Evolutionary conservation across 53 echinoderm and acorn worm species (phyloP), one percentile per base, ranked within the genome.

Genomic region (Temnopleurus reevesii): DNA sequence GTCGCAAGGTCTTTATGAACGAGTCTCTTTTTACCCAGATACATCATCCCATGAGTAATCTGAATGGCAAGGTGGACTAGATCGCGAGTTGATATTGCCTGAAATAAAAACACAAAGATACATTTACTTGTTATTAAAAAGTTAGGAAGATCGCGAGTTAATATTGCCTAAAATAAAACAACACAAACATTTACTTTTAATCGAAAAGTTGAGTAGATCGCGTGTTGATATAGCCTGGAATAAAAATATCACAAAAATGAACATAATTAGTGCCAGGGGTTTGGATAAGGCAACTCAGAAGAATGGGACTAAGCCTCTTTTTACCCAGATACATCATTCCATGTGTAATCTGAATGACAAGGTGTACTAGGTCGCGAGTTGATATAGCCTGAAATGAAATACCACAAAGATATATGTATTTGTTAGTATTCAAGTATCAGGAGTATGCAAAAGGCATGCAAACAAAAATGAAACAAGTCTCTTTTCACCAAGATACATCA

Each of bases 261-360:
- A 12, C 15, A 12, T 49, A n/a, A n/a, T n/a, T n/a, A n/a, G n/a
- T n/a, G n/a, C n/a, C n/a, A n/a, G n/a, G n/a, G n/a, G n/a, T n/a
- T n/a, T n/a, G n/a, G n/a, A n/a, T n/a, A n/a, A n/a, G n/a, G n/a
- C n/a, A n/a, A n/a, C n/a, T n/a, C n/a, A n/a, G n/a, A n/a, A n/a
- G n/a, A n/a, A n/a, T n/a, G n/a, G n/a, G 98, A 19, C 95, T 85
- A 17, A 97, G 91, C 66, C 93, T 97, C 85, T 90, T 90, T 86
- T 97, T 97, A 15, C 98, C 95, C 89, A 97, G 93, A 81, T 97
- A 97, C 98, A 95, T 95, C 95, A 97, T 94, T 47, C 94, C 98
- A 77, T 95, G 95, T 26, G 95, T 97, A 59, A 95, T 93, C 90
- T 97, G 98, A 53, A 97, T 97, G 41, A 95, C 94, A 89, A 95